Base-by-base conservation (phyloP, 2,113 vertebrate genomes). In the Nesospiza acunhae region DNA sequence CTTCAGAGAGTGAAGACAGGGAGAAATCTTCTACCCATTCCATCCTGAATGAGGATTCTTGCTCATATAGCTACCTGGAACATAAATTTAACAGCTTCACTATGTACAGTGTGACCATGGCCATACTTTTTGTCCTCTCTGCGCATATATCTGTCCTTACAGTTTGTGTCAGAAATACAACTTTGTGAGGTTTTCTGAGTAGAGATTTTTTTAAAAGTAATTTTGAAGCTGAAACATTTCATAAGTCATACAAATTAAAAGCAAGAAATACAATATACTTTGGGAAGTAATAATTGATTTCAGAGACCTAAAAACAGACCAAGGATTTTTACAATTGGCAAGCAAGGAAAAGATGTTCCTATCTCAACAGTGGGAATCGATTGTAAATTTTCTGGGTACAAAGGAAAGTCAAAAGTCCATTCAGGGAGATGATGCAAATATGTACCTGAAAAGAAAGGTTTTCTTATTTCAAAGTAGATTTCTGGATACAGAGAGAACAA, bases 401-500 rank as follows among this genome's bases (percentile, higher is more conserved):
- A 91, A 89, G 9, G 15, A n/a, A 88, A 84, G 28, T 78, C 42
- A 73, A 46, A 85, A 83, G 21, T n/a, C 12, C 59, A 4, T 49
- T 75, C 31, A 87, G 53, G 58, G 56, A 37, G 18, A 41, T 59
- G 33, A 41, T 90, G 28, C 28, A 49, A 94, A 83, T 63, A 81
- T 37, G 35, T 39, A 85, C 24, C 7, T 60, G 76, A 97, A 95
- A 94, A 90, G 49, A 97, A 62, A 5, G 21, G 30, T 3, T 89
- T 84, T 95, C 86, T 94, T 46, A 87, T 95, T 96, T 94, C 76
- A 96, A 94, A 96, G 91, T 67, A 93, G 53, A 93, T 92, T 94
- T 97, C 77, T 85, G 42, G 37, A 95, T 95, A 87, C 90, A 94
- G 95, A 64, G 50, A 93, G 85, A 97, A 84, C n/a, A 90, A 96